Conservation (phyloP, 2,888 invertebrate species). For the Tinea pellionella region DNA sequence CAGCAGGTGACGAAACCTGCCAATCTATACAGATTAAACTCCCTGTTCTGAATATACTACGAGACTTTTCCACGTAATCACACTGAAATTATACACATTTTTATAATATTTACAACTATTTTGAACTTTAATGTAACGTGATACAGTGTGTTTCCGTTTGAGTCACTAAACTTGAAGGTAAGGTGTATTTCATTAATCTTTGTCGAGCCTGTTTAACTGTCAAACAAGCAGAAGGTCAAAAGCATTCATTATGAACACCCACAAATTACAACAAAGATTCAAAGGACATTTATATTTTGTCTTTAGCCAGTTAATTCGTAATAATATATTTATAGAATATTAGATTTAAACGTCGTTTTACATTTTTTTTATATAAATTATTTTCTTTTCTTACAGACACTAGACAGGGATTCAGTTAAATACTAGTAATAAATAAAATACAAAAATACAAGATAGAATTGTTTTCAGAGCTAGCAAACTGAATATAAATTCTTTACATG, state of each 20-base stretch:
- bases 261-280: neutral
- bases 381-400: too few relatives aligned
- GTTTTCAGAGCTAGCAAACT: neutral
- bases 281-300: neutral
- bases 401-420: too few relatives aligned
- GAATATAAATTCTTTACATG: neutral
- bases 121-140: neutral
- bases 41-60: neutral
- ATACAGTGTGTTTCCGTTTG: neutral
- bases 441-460: too few relatives aligned
- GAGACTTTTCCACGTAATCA: neutral
- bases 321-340: neutral
- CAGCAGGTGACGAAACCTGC: slow-evolving; percentile 6
- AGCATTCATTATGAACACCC: neutral
- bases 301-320: neutral
- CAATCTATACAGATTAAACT: slow-evolving; percentile 8
- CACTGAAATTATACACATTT: neutral
- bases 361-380: too few relatives aligned
- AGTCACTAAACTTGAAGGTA: neutral
- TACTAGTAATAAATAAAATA: too few relatives aligned
- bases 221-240: slow-evolving; percentile 9
- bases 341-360: neutral
- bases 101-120: neutral
- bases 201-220: neutral
- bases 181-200: neutral